Conservation (phyloP, 2,888 invertebrate genomes). For the Smittia aterrima region DNA sequence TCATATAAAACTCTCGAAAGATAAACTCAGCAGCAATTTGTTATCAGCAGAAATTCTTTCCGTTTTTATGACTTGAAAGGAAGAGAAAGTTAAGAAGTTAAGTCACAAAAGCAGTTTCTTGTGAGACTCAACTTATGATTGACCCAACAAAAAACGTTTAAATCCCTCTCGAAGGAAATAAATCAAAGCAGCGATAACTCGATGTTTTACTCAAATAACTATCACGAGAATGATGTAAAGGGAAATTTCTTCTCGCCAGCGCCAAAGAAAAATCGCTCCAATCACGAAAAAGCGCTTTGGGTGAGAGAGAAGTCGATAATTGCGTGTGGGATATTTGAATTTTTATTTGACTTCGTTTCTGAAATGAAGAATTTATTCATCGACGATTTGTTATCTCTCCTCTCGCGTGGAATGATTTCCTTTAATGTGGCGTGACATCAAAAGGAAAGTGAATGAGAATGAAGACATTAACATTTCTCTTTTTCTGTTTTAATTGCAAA, state of each 20-base stretch:
- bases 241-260: not conserved
- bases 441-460: not conserved
- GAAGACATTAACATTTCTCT: not conserved
- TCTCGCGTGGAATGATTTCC: not conserved
- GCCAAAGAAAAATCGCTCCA: conserved; percentile 28
- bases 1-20: not conserved
- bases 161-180: not conserved
- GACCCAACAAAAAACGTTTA: too few species aligned
- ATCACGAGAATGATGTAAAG: conserved; percentile 30
- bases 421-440: not conserved
- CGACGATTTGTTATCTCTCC: too few species aligned
- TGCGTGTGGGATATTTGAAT: conserved; percentile 16
- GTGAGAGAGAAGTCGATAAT: not conserved
- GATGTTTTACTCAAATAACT: conserved; percentile 1
- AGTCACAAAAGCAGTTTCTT: too few species aligned
- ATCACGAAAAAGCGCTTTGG: not conserved
- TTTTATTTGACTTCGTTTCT: too few species aligned
- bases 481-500: too few species aligned
- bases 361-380: too few species aligned
- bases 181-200: not conserved
- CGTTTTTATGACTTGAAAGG: too few species aligned
- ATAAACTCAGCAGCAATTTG: conserved; percentile 10
- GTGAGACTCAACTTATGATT: too few species aligned
- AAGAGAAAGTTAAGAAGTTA: too few species aligned
- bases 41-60: not conserved